These are phyloP conservation scores for Apogon talboti DNA, from an alignment of 2,797 vertebrate genomes.

Conservation along the genomic window DNA sequence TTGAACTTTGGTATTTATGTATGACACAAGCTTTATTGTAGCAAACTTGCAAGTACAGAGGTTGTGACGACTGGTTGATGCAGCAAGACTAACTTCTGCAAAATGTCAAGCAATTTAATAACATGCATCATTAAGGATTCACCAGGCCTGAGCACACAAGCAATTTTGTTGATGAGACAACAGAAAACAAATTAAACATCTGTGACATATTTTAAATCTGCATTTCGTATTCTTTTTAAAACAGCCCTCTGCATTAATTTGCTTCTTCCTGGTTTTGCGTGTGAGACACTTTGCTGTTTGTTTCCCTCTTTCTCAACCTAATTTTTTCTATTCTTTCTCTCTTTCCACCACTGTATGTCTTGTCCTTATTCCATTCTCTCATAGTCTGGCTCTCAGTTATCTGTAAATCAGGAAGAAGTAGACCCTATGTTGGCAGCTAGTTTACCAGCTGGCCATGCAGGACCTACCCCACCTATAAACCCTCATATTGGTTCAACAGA, in stretches of 20 bases:
- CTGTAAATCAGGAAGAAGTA: slow-evolving; percentile 80
- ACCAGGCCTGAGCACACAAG: too few relatives aligned
- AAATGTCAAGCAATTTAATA: background rate
- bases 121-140: background rate
- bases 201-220: too few relatives aligned
- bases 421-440: slow-evolving; percentile 38
- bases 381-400: slow-evolving; percentile 89
- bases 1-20: background rate
- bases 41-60: background rate
- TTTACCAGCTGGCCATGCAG: slow-evolving; percentile 33
- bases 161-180: too few relatives aligned
- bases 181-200: too few relatives aligned
- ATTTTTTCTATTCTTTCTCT: slow-evolving; percentile 62
- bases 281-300: slow-evolving; percentile 24
- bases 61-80: background rate
- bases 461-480: slow-evolving; percentile 17
- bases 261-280: slow-evolving; percentile 9
- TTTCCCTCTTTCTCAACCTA: slow-evolving; percentile 46
- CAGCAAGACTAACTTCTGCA: background rate
- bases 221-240: too few relatives aligned
- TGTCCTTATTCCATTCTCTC: slow-evolving; percentile 59
- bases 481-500: slow-evolving; percentile 26
- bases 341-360: slow-evolving; percentile 64
- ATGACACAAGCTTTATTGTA: background rate
- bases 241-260: background rate